These are phyloP conservation scores for Drosophila busckii DNA, from an alignment of 1,140 invertebrate genomes.

Conservation along the genomic window DNA sequence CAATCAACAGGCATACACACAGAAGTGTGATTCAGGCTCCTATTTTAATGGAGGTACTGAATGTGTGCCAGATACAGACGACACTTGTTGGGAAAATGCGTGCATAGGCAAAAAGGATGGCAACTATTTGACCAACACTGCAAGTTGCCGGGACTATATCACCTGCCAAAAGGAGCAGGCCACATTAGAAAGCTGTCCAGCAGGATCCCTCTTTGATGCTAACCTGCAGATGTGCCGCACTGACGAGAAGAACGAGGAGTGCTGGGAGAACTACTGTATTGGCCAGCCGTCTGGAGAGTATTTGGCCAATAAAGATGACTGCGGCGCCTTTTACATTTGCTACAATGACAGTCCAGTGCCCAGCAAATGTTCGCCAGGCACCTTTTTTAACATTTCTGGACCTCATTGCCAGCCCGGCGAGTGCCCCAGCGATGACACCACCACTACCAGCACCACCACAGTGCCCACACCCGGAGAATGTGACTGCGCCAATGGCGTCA, in stretches of 20 bases:
- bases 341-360: slow-evolving; percentile 4
- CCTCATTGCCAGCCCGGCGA: slow-evolving; percentile 33
- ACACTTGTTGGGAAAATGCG: slow-evolving; percentile 49
- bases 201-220: slow-evolving; percentile 42
- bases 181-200: slow-evolving; percentile 23
- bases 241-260: slow-evolving; percentile 28
- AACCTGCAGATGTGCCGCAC: neutral
- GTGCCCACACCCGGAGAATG: slow-evolving; percentile 18
- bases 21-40: slow-evolving; percentile 44
- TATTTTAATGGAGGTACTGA: slow-evolving; percentile 28
- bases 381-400: slow-evolving; percentile 8
- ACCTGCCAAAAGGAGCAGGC: slow-evolving; percentile 32
- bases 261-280: slow-evolving; percentile 61
- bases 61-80: slow-evolving; percentile 38
- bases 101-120: slow-evolving; percentile 32
- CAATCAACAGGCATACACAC: slow-evolving; percentile 49
- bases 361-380: slow-evolving; percentile 26
- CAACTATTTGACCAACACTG: neutral
- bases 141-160: slow-evolving; percentile 39
- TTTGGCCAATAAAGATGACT: slow-evolving; percentile 28
- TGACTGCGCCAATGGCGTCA: slow-evolving; percentile 21
- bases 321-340: slow-evolving; percentile 43
- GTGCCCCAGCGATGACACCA: slow-evolving; percentile 14
- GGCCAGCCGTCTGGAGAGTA: slow-evolving; percentile 19
- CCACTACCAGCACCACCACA: slow-evolving; percentile 9